phyloP scores from a whole-genome alignment of 2,888 invertebrate genomes.

The Chloroclystis v-ata region DNA sequence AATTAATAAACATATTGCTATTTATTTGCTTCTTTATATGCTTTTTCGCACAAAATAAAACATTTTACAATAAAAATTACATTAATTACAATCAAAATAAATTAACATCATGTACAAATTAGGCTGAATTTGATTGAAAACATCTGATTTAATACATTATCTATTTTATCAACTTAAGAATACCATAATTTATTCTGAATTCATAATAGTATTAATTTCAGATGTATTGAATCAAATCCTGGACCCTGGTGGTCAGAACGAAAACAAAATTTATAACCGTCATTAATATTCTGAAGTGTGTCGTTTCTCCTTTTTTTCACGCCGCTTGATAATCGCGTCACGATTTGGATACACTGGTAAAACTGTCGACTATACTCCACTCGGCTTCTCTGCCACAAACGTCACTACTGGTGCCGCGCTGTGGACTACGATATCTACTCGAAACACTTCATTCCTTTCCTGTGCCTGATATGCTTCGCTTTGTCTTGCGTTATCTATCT shows the following conservation, averaged over 20 bases:
- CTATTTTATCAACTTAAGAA: neutral
- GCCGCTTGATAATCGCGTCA: conserved; percentile 76
- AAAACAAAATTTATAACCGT: conserved; percentile 44
- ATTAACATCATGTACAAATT: conserved; percentile 29
- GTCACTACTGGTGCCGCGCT: conserved; percentile 25
- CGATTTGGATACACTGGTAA: conserved; percentile 76
- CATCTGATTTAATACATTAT: conserved; percentile 9
- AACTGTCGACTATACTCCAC: conserved; percentile 59
- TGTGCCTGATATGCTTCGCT: conserved; percentile 7
- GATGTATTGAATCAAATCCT: conserved; percentile 21
- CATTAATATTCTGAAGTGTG: conserved; percentile 68
- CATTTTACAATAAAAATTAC: conserved; percentile 20
- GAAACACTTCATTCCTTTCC: conserved; percentile 17
- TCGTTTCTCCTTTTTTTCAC: conserved; percentile 76
- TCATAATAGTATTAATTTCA: neutral
- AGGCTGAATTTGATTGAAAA: conserved; percentile 40
- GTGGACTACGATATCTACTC: conserved; percentile 28
- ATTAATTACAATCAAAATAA: conserved; percentile 28
- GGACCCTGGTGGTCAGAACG: conserved; percentile 46
- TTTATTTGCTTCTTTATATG: conserved; percentile 56
- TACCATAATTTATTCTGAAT: too few species aligned
- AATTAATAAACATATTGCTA: conserved; percentile 42
- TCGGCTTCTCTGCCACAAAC: conserved; percentile 40
- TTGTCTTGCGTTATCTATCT: neutral
- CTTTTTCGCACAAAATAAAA: conserved; percentile 48